phyloP scores from a whole-genome alignment of 2,113 vertebrate species.

The Coracopsis vasa region DNA sequence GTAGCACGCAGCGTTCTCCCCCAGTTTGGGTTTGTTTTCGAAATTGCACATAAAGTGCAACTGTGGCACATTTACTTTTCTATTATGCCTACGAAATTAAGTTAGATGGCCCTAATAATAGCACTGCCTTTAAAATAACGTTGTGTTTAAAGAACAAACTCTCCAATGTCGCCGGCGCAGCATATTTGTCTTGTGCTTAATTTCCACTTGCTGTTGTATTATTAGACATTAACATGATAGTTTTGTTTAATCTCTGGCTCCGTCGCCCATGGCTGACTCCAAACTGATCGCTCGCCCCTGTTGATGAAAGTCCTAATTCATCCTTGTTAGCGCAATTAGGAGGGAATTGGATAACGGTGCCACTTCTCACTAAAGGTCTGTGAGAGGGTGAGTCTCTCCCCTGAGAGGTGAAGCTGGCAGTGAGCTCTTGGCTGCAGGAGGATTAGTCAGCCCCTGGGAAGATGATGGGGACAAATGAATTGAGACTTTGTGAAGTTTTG shows the following conservation, averaged over 20 bases:
- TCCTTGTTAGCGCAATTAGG: slow-evolving; percentile 83
- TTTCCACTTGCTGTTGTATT: slow-evolving; percentile 77
- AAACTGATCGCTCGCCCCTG: slow-evolving; percentile 68
- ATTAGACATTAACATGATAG: slow-evolving; percentile 79
- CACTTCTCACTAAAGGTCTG: slow-evolving; percentile 69
- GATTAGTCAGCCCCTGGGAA: slow-evolving; percentile 37
- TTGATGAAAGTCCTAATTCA: slow-evolving; percentile 80
- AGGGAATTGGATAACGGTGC: slow-evolving; percentile 73
- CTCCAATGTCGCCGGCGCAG: slow-evolving; percentile 61
- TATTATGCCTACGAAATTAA: slow-evolving; percentile 72
- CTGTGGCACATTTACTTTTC: slow-evolving; percentile 70
- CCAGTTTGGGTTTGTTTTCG: slow-evolving; percentile 55
- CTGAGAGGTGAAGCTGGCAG: slow-evolving; percentile 52
- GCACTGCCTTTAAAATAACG: slow-evolving; percentile 68
- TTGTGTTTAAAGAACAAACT: slow-evolving; percentile 69
- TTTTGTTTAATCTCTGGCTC: slow-evolving; percentile 83
- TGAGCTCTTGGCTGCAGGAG: slow-evolving; percentile 44
- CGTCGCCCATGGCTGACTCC: slow-evolving; percentile 79
- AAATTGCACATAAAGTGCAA: slow-evolving; percentile 69
- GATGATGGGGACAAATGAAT: slow-evolving; percentile 34
- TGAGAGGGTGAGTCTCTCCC: slow-evolving; percentile 21
- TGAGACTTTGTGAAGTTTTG: slow-evolving; percentile 40
- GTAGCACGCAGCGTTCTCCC: neutral
- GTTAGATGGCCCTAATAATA: slow-evolving; percentile 72
- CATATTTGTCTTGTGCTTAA: slow-evolving; percentile 78